Conservation (phyloP, 2,797 vertebrate genomes). For the Paedocypris micromegethes region DNA sequence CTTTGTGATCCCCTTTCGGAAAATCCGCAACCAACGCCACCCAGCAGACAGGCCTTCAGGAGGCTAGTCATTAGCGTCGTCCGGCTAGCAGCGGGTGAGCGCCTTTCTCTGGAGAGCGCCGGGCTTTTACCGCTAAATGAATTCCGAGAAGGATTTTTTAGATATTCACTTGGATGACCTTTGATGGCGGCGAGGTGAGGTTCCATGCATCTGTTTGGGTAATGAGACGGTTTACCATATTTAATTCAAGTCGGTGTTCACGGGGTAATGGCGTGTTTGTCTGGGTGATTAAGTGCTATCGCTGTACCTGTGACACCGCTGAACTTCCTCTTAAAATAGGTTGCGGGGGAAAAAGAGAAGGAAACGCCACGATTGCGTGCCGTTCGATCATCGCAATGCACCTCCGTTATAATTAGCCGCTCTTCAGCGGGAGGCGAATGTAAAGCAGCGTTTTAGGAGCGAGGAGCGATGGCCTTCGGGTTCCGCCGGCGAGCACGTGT, state of each 20-base stretch:
- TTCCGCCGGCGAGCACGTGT: constrained; percentile 64
- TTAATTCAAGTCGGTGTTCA: constrained; percentile 63
- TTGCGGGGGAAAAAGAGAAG: constrained; percentile 26
- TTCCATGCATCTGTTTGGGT: constrained; percentile 68
- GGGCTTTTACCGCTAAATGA: constrained; percentile 47
- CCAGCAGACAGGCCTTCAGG: constrained; percentile 37
- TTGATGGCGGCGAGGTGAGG: constrained; percentile 63
- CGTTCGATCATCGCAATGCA: constrained; percentile 45
- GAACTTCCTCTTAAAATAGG: constrained; percentile 60
- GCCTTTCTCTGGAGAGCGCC: constrained; percentile 22
- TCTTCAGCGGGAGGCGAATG: constrained; percentile 35
- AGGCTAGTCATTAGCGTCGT: constrained; percentile 39
- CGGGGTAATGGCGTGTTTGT: constrained; percentile 73
- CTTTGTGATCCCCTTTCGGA: constrained; percentile 52
- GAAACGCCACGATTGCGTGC: constrained; percentile 32
- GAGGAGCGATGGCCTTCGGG: constrained; percentile 43
- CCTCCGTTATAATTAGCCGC: constrained; percentile 53
- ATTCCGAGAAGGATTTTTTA: constrained; percentile 44
- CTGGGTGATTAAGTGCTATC: constrained; percentile 67
- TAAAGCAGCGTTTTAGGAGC: constrained; percentile 47
- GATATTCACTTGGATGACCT: constrained; percentile 53
- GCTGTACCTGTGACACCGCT: constrained; percentile 62
- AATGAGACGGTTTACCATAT: constrained; percentile 70
- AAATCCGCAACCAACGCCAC: constrained; percentile 28
- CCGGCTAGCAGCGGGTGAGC: constrained; percentile 43